These are phyloP conservation scores for Rostratula benghalensis DNA, from an alignment of 2,113 vertebrate species.

Conservation along the genomic window DNA sequence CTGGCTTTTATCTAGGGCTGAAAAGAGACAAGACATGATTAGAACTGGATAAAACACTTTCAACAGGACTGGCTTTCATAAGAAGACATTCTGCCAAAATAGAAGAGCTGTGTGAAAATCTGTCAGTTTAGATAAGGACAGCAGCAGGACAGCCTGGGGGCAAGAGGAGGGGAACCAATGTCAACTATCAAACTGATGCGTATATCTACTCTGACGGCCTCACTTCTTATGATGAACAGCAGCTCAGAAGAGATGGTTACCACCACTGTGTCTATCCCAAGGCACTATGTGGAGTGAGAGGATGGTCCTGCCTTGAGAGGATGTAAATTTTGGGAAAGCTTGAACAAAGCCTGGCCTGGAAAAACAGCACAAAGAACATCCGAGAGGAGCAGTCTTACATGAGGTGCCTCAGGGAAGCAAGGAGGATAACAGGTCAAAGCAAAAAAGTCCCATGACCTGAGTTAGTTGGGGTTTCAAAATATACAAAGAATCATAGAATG, in stretches of 20 bases:
- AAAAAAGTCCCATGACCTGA: neutral
- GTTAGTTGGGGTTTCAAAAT: neutral
- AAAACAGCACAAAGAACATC: neutral
- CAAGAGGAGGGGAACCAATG: neutral
- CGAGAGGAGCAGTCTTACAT: neutral
- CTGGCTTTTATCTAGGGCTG: conserved; percentile 16
- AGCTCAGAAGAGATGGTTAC: neutral
- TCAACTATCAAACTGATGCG: neutral
- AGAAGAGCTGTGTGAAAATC: conserved; percentile 24
- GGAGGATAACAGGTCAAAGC: neutral
- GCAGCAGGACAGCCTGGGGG: neutral
- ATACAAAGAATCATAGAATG: too few relatives aligned
- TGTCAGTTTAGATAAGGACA: conserved; percentile 23
- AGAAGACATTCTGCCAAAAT: conserved; percentile 1
- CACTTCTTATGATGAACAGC: neutral
- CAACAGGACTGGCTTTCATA: neutral
- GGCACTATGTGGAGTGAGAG: neutral
- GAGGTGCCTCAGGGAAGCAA: neutral
- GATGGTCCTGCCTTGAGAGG: neutral
- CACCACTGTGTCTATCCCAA: neutral
- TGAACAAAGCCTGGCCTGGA: neutral
- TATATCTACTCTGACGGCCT: neutral
- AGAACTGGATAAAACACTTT: conserved; percentile 15
- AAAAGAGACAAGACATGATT: conserved; percentile 7
- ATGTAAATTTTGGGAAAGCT: neutral